Evolutionary conservation across 2,888 invertebrate genomes (phyloP).

Genomic region (Monoplex corrugatus): DNA sequence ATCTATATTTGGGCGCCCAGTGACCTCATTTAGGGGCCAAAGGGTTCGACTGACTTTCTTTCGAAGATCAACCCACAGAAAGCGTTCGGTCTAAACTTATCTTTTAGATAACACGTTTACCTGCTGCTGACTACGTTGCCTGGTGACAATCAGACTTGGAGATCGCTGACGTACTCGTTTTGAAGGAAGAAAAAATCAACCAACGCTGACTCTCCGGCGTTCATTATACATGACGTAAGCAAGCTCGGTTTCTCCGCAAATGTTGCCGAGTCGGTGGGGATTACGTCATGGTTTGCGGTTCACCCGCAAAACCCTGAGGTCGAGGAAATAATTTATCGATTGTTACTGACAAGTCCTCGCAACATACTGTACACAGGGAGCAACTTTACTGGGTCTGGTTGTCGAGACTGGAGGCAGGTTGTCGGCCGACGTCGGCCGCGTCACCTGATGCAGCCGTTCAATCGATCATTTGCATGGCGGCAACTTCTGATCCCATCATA

Average conservation of each 20-base stretch:
- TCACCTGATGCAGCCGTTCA: too few relatives aligned
- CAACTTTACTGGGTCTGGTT: too few relatives aligned
- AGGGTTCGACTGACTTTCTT: conserved; percentile 29
- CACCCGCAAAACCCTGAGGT: background rate
- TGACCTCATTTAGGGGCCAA: conserved; percentile 39
- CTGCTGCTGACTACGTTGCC: background rate
- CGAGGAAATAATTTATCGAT: too few relatives aligned
- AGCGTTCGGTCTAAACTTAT: background rate
- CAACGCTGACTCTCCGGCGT: background rate
- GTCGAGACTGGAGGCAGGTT: too few relatives aligned
- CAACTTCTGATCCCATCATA: too few relatives aligned
- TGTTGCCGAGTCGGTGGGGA: background rate
- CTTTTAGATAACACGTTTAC: background rate
- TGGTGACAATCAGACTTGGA: background rate
- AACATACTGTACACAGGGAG: too few relatives aligned
- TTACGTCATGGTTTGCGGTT: conserved; percentile 22
- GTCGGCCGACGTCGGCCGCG: too few relatives aligned
- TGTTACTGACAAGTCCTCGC: too few relatives aligned
- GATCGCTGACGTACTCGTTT: conserved; percentile 1
- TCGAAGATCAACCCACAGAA: background rate
- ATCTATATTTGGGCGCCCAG: conserved; percentile 41
- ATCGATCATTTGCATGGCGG: too few relatives aligned
- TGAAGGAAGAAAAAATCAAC: background rate
- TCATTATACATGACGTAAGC: conserved; percentile 30
- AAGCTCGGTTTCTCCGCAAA: background rate